phyloP scores from a whole-genome alignment of 2,113 vertebrate genomes.

The Lycocorax pyrrhopterus region DNA sequence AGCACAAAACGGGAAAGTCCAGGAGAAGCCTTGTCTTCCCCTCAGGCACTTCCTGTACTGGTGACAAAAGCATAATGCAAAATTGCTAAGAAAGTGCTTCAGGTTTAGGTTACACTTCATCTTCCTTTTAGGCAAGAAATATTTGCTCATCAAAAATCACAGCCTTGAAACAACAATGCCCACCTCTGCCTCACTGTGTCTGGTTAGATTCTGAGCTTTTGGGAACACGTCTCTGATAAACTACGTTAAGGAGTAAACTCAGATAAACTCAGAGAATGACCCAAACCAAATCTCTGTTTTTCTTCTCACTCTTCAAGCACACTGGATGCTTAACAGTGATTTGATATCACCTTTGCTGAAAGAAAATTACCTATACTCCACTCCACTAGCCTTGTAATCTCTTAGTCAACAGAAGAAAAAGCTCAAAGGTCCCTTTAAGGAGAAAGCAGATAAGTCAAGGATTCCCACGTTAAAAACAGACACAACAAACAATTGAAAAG shows the following conservation, averaged over 20 bases:
- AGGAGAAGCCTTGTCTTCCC: not conserved
- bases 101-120: not conserved
- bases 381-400: not conserved
- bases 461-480: not conserved
- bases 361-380: not conserved
- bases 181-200: not conserved
- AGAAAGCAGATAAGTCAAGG: not conserved
- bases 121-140: not conserved
- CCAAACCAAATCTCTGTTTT: not conserved
- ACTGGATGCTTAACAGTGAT: not conserved
- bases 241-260: not conserved
- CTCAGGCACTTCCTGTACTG: constrained; percentile 1
- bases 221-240: not conserved
- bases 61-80: constrained; percentile 1
- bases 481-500: not conserved
- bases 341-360: not conserved
- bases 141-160: not conserved
- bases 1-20: not conserved
- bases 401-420: not conserved
- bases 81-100: not conserved
- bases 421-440: not conserved
- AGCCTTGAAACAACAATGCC: not conserved
- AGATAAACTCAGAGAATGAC: not conserved
- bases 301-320: not conserved
- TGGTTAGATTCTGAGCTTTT: not conserved